Evolutionary conservation across 2,797 vertebrate species (phyloP).

Genomic region (Cephalopachus bancanus): DNA sequence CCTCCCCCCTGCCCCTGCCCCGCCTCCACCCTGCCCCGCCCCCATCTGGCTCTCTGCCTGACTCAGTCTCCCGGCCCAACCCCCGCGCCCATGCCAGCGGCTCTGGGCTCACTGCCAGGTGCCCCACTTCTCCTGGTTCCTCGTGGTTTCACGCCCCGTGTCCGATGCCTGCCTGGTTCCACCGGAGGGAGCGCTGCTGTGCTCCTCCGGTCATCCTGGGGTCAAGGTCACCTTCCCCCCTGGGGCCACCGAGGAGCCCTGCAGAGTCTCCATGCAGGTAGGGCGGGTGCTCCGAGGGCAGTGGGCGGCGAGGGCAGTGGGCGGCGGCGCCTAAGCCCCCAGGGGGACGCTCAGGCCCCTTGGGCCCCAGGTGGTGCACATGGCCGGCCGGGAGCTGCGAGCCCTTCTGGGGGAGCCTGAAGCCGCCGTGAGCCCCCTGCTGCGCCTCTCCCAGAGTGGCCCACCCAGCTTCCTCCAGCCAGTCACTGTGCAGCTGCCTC

Average conservation of each 20-base stretch:
- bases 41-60: not conserved
- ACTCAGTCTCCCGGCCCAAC: not conserved
- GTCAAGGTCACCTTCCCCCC: slow-evolving; percentile 95
- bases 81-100: slow-evolving; percentile 79
- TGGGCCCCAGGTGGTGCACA: slow-evolving; percentile 92
- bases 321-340: not conserved
- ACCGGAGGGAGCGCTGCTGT: slow-evolving; percentile 91
- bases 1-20: no score
- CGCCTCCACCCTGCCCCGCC: no score
- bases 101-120: slow-evolving; percentile 93
- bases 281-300: not conserved
- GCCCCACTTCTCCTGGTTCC: slow-evolving; percentile 97
- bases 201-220: slow-evolving; percentile 92
- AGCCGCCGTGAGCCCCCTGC: slow-evolving; percentile 92
- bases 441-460: slow-evolving; percentile 94
- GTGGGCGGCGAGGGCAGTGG: slow-evolving; percentile 23
- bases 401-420: slow-evolving; percentile 86
- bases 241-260: slow-evolving; percentile 91
- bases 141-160: slow-evolving; percentile 93
- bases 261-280: slow-evolving; percentile 95
- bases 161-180: slow-evolving; percentile 93
- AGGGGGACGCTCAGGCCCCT: fast-evolving
- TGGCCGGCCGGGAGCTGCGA: slow-evolving; percentile 89
- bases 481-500: slow-evolving; percentile 95
- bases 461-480: slow-evolving; percentile 92